Base-by-base conservation (phyloP, 2,113 vertebrate species). In the Salminus brasiliensis region DNA sequence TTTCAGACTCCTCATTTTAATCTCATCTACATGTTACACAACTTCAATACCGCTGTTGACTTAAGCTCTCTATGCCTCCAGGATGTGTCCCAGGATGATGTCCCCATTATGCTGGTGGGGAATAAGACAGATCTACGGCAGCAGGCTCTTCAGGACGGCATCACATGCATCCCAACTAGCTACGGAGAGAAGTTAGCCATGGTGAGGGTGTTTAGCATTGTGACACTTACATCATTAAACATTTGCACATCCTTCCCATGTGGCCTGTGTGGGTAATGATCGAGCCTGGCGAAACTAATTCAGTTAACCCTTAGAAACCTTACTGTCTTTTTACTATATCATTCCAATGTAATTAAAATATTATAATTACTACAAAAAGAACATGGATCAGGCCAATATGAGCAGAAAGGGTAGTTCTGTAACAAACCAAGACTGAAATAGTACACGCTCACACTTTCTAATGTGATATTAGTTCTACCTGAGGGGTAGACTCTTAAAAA, bases 51-150 rank as follows among this genome's bases (percentile, higher is more conserved):
- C 27, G 3, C 70, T 43, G 23, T 69, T 79, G 23, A 71, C 30
- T 39, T 43, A 21, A 12, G 21, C n/a, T 78, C 1, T 18, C 15
- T n/a, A 45, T 25, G 21, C 30, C 10, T 49, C 83, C 82, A 99
- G 97, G 97, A 97, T 88, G 88, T 96, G 25, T 92, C 95, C 49
- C 91, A 87, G 0, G 93, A 95, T 25, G 91, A 92, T 65, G 92
- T 98, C 90, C 96, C 98, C 76, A 96, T 99, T 88, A 99, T 99
- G 96, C 89, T 99, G 70, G 95, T 99, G 43, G 98, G 96, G 82
- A 99, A 99, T 84, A 99, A 99, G 85, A 94, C 93, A 81, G 98
- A 99, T 88, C 93, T 97, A 43, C 95, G 96, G 60, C 84, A 92
- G 2, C 25, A 84, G 32, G 77, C 92, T 69, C 78, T 83, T 63